Base-by-base conservation (phyloP, 2,113 vertebrate genomes). In the Lophura nycthemera region DNA sequence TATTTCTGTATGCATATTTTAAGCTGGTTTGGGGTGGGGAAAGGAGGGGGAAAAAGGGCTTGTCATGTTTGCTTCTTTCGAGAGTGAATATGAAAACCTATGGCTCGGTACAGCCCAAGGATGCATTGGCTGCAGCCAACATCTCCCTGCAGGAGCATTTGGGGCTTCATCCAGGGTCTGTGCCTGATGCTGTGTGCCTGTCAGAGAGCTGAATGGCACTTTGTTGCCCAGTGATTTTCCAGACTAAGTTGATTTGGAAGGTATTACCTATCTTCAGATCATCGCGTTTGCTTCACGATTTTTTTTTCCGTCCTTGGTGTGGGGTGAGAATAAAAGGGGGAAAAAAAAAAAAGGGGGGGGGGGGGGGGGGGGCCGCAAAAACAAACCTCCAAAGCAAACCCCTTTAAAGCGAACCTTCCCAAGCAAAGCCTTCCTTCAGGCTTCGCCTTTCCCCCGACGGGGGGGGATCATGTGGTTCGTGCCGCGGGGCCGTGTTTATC, bases 401-500 rank as follows among this genome's bases (percentile, higher is more conserved):
- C 52, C 52, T 29, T 30, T 29, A 15, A 54, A 30, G 27, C 52
- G 15, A 54, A 54, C 52, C 52, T 54, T 29, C 16, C 52, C 52
- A 18, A 57, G 30, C 56, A 54, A 82, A 69, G 18, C 75, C 18
- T 5, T 79, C 59, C 75, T n/a, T 57, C 6, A 3, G 65, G 73
- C 94, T 93, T 56, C 86, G 50, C 69, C n/a, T 32, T 27, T 40
- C 60, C 17, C 4, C 60, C 94, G 97, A 82, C 88, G 96, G 88
- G 96, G 87, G 95, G 88, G 97, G 70, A 95, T 97, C 98, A 98
- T 95, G 95, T 97, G 97, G 97, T 95, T 95, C 52, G 93, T 86
- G 70, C 80, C 4, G 96, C 93, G 97, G 97, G 97, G 96, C 95
- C 94, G 90, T 97, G 97, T 97, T 97, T 96, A 97, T 97, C 96